phyloP scores from a whole-genome alignment of 2,797 vertebrate species.

The Melanotaenia parkinsoni region DNA sequence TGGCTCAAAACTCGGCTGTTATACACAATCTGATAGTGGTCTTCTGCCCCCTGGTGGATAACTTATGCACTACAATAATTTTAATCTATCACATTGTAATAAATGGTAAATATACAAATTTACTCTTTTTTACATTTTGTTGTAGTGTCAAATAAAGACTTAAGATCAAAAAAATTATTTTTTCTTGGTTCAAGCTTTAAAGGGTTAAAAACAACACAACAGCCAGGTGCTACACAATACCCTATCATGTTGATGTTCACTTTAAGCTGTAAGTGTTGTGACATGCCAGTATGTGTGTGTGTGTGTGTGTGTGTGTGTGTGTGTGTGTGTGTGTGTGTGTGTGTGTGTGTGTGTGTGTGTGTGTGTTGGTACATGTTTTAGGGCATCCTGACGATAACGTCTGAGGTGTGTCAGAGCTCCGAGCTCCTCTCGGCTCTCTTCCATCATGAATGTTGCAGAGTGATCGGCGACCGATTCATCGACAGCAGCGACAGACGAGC shows the following conservation, averaged over 20 bases:
- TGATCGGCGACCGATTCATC: conserved; percentile 86
- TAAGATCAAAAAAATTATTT: too few species aligned
- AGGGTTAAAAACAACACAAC: too few species aligned
- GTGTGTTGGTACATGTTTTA: conserved; percentile 19
- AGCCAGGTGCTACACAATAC: too few species aligned
- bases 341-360: not conserved
- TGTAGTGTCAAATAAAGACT: too few species aligned
- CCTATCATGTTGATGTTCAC: not conserved
- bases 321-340: not conserved
- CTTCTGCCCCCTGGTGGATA: too few species aligned
- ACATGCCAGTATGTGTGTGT: not conserved
- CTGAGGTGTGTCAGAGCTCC: conserved; percentile 80
- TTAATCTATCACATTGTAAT: too few species aligned
- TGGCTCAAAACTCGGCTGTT: too few species aligned
- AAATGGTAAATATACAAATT: too few species aligned
- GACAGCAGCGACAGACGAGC: conserved; percentile 81
- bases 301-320: conserved; percentile 1
- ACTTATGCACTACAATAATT: too few species aligned
- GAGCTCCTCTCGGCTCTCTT: conserved; percentile 83
- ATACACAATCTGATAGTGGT: too few species aligned
- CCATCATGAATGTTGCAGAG: conserved; percentile 85
- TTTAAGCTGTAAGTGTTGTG: not conserved
- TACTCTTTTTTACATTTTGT: too few species aligned
- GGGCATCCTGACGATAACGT: conserved; percentile 82
- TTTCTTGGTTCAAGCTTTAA: too few species aligned